Evolutionary conservation across 2,113 vertebrate species (phyloP), one percentile per base, ranked within the genome.

Genomic region (Istiophorus platypterus): DNA sequence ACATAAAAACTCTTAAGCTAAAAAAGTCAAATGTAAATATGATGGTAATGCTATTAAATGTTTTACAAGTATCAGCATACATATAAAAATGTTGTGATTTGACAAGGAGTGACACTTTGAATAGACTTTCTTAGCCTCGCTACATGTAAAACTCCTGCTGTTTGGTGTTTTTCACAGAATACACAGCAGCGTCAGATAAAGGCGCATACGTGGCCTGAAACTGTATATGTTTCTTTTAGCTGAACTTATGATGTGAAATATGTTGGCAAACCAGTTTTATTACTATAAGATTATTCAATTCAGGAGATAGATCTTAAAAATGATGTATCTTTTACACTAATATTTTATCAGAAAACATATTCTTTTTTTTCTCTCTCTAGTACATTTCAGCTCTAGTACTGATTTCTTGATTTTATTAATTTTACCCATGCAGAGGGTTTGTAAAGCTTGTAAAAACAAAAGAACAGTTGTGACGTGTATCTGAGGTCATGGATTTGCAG

Each of bases 371-470:
- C 6, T 34, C 31, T 34, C 20, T 47, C 52, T 26, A 2, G n/a
- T 45, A 15, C 7, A 56, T 49, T 51, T 62, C 54, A 26, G 22
- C 8, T 42, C 51, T 26, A 14, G 31, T 22, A 20, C 47, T 49
- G 29, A 45, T 57, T 47, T 12, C 34, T 54, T 29, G 39, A 14
- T 31, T 34, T 7, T 11, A 18, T 7, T 71, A 29, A 22, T 56
- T 26, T 82, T 51, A 49, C 67, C 58, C 45, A 14, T 9, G 22
- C 70, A 47, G 7, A 66, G 63, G 2, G 7, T 89, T 79, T 66
- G 31, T 12, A 64, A 68, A 78, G 57, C 65, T 72, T 17, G 65
- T 72, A 2, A 72, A 85, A 85, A 73, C 51, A 87, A 80, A 72
- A 81, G 63, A 72, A 52, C 69, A 24, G 10, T 80, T 81, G 67